Conservation (phyloP, 2,797 vertebrate genomes). For the Smutsia temminckii region DNA sequence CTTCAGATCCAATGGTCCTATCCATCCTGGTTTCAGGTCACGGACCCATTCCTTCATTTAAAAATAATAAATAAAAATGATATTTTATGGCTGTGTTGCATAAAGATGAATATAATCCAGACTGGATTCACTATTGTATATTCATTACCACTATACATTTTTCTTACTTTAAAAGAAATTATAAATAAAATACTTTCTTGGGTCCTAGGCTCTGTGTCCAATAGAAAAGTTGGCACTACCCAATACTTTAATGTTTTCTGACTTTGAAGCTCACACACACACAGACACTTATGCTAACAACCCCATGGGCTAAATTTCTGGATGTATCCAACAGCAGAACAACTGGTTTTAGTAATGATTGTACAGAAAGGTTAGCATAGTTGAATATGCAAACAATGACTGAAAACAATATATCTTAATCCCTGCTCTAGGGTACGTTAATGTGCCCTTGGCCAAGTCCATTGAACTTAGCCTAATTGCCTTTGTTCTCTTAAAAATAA, state of each 20-base stretch:
- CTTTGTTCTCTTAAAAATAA: conserved; percentile 50
- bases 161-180: conserved; percentile 46
- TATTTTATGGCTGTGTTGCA: not conserved
- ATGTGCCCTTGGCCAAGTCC: not conserved
- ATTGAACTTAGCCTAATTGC: conserved; percentile 17
- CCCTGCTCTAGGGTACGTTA: not conserved
- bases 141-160: not conserved
- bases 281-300: not conserved
- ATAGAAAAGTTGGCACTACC: not conserved
- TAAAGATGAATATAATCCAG: not conserved
- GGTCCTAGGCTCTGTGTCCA: not conserved
- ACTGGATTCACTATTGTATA: not conserved
- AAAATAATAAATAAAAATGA: not conserved
- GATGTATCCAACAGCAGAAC: not conserved
- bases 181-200: conserved; percentile 24
- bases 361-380: not conserved
- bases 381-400: not conserved
- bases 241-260: not conserved
- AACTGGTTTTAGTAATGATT: not conserved
- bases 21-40: not conserved
- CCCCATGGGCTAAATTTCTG: not conserved
- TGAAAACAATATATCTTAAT: not conserved
- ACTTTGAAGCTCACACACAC: not conserved
- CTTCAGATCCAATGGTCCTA: not conserved
- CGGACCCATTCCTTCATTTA: not conserved